These are phyloP conservation scores for Heliconius cydno DNA, from an alignment of 2,888 invertebrate genomes.

Conservation along the genomic window DNA sequence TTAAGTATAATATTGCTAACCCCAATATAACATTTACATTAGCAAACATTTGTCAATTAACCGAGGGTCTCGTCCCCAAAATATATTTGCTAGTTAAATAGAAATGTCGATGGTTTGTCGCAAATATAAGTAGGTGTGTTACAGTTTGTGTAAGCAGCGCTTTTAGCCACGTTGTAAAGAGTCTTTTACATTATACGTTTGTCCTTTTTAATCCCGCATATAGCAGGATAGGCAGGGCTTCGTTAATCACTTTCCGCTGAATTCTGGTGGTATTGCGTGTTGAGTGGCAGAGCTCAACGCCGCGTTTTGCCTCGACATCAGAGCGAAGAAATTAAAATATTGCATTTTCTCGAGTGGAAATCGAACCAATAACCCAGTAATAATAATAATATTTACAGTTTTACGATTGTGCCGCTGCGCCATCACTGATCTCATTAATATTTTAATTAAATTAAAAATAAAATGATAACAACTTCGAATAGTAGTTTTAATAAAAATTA, in stretches of 20 bases:
- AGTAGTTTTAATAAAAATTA: no score
- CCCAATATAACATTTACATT: no score
- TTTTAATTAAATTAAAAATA: no score
- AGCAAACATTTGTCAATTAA: slow-evolving; percentile 8
- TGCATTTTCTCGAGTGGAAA: neutral
- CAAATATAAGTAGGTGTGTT: slow-evolving; percentile 39
- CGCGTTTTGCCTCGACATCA: neutral
- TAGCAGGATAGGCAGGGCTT: no score
- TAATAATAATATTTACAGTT: no score
- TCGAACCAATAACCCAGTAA: no score
- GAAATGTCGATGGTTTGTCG: slow-evolving; percentile 30
- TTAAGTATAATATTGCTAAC: no score
- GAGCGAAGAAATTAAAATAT: neutral
- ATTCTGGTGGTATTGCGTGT: no score
- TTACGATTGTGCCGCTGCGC: no score
- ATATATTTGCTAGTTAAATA: slow-evolving; percentile 33
- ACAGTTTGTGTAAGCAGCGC: slow-evolving; percentile 30
- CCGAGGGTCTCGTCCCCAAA: slow-evolving; percentile 1
- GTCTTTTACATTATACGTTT: neutral
- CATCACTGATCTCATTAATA: no score
- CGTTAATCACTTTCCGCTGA: no score
- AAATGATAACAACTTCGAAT: no score
- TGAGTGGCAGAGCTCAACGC: neutral
- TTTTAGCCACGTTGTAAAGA: slow-evolving; percentile 3
- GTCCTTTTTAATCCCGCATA: neutral